Conservation (phyloP, 2,113 vertebrate species). For the Pelecanoides urinatrix region DNA sequence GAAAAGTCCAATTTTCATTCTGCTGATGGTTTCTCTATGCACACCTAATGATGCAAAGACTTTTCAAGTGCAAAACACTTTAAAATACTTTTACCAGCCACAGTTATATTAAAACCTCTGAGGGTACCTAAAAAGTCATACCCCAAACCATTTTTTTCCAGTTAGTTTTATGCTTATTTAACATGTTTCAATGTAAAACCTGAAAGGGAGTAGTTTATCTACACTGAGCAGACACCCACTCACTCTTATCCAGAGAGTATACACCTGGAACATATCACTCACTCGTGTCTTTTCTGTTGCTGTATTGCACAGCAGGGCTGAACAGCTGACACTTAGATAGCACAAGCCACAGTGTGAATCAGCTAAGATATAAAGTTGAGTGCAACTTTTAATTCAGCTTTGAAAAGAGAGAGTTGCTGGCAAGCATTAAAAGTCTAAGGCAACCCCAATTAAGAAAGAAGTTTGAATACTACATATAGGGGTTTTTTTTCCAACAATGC, state of each 20-base stretch:
- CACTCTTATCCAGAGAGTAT: neutral
- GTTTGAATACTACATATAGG: neutral
- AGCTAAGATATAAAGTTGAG: neutral
- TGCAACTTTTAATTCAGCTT: neutral
- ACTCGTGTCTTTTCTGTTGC: neutral
- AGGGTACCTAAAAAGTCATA: neutral
- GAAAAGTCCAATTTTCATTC: neutral
- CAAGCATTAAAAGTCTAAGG: slow-evolving; percentile 30
- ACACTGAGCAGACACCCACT: neutral
- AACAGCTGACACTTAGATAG: neutral
- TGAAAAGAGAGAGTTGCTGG: slow-evolving; percentile 27
- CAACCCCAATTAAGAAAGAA: neutral
- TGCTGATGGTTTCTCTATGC: neutral
- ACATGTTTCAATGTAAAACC: neutral
- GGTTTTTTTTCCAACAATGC: slow-evolving; percentile 3
- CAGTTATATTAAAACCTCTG: neutral
- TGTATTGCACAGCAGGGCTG: neutral
- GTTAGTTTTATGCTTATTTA: neutral
- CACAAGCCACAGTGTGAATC: neutral
- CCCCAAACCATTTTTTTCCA: neutral
- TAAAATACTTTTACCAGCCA: neutral
- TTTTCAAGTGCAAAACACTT: neutral
- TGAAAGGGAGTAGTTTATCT: neutral
- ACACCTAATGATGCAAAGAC: neutral
- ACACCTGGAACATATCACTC: neutral